Percentiles rank a stretch among this genome's conserved stretches.
Conservation (phyloP, 2,797 vertebrate species). For the Pseudochirops corinnae region DNA sequence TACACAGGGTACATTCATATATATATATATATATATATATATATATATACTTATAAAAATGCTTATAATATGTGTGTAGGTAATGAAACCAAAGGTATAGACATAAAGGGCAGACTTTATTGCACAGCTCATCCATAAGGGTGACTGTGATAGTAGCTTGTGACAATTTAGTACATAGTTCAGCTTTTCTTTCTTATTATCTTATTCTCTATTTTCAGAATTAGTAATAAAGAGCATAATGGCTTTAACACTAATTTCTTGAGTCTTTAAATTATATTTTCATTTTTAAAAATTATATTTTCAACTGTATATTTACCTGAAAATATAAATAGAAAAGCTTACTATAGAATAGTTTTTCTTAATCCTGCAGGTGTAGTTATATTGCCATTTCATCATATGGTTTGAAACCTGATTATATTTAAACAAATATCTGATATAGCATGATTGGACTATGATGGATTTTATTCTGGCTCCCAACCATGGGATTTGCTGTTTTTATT, state of each 20-base stretch:
- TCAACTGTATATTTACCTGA: background rate
- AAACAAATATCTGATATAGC: background rate
- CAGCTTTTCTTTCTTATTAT: slow-evolving; percentile 55
- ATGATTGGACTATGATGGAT: background rate
- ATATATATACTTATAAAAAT: background rate
- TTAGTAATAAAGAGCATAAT: slow-evolving; percentile 64
- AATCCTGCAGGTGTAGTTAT: background rate
- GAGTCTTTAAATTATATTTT: slow-evolving; percentile 41
- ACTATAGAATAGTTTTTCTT: background rate
- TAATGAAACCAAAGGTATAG: fast-evolving
- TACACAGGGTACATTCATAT: background rate
- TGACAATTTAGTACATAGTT: background rate
- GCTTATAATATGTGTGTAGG: background rate
- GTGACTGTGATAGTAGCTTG: fast-evolving
- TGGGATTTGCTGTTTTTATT: background rate
- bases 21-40: background rate
- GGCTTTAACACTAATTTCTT: slow-evolving; percentile 51
- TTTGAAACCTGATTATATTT: background rate
- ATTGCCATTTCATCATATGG: background rate
- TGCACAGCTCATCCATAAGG: fast-evolving
- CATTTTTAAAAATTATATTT: too few species aligned
- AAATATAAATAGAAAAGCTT: background rate
- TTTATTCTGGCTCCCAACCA: background rate
- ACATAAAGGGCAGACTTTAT: fast-evolving
- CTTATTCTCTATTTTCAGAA: slow-evolving; percentile 75